Evolutionary conservation across 2,888 invertebrate genomes (phyloP).

Genomic region (Thereva unica): DNA sequence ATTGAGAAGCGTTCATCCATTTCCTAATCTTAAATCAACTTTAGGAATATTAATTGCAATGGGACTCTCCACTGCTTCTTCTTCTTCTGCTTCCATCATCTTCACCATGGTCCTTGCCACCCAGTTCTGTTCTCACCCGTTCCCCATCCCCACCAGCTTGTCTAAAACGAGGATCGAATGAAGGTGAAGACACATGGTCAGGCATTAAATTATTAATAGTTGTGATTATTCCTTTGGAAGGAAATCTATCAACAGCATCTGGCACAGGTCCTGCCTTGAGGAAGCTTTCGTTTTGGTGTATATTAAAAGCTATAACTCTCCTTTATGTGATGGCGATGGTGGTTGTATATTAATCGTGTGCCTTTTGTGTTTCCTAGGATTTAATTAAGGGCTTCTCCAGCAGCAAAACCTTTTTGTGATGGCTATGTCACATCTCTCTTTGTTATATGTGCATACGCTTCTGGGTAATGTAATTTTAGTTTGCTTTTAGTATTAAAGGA

Average conservation of each 20-base stretch:
- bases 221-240: conserved; percentile 37
- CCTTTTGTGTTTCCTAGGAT: conserved; percentile 5
- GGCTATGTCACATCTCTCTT: not conserved
- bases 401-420: not conserved
- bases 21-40: too few species aligned
- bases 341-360: conserved; percentile 11
- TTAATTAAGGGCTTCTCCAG: conserved; percentile 9
- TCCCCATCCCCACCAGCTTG: too few species aligned
- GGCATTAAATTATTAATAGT: conserved; percentile 39
- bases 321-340: conserved; percentile 4
- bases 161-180: conserved; percentile 8
- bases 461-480: too few species aligned
- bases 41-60: too few species aligned
- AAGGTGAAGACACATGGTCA: conserved; percentile 35
- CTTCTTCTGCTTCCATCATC: too few species aligned
- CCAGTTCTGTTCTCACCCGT: too few species aligned
- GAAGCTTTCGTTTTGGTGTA: not conserved
- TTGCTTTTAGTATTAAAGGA: too few species aligned
- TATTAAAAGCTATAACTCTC: conserved; percentile 9
- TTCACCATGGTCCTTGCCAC: too few species aligned
- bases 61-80: too few species aligned
- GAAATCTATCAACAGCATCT: conserved; percentile 39
- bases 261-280: conserved; percentile 26
- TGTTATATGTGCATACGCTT: too few species aligned
- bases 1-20: too few species aligned